These are phyloP conservation scores for Columba janthina DNA, from an alignment of 2,113 vertebrate species.

Conservation along the genomic window DNA sequence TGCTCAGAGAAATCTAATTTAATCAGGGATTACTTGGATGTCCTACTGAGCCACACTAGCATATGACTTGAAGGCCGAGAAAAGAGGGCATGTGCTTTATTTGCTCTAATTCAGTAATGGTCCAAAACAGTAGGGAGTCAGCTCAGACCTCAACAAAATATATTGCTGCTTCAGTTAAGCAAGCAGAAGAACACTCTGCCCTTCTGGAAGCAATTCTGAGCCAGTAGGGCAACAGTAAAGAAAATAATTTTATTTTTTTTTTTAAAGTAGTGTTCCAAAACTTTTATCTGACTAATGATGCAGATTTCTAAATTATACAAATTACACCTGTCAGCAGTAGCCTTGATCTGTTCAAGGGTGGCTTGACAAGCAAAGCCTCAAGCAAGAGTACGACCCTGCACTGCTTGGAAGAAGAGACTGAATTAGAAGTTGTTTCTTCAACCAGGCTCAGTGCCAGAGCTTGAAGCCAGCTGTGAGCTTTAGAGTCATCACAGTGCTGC, in stretches of 20 bases:
- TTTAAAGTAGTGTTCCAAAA: neutral
- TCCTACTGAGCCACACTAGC: conserved; percentile 7
- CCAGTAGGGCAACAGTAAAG: neutral
- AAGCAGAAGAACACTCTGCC: neutral
- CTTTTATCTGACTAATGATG: neutral
- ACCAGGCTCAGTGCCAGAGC: neutral
- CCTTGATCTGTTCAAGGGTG: neutral
- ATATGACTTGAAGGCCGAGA: conserved; percentile 29
- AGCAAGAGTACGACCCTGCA: neutral
- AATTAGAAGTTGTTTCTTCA: neutral
- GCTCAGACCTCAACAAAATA: conserved; percentile 16
- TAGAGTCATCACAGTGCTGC: neutral
- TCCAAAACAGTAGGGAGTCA: conserved; percentile 17
- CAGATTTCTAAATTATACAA: neutral
- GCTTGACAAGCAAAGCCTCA: neutral
- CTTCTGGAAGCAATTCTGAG: conserved; percentile 22
- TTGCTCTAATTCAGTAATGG: conserved; percentile 30
- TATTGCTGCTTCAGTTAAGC: neutral
- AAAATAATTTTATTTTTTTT: neutral
- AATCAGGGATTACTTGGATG: conserved; percentile 1
- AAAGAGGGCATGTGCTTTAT: conserved; percentile 6
- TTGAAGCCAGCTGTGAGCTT: neutral
- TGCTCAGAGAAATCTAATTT: conserved; percentile 23
- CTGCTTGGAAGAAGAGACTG: neutral
- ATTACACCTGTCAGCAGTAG: neutral